Base-by-base conservation (phyloP, 2,888 invertebrate species). In the Exocentrus adspersus region DNA sequence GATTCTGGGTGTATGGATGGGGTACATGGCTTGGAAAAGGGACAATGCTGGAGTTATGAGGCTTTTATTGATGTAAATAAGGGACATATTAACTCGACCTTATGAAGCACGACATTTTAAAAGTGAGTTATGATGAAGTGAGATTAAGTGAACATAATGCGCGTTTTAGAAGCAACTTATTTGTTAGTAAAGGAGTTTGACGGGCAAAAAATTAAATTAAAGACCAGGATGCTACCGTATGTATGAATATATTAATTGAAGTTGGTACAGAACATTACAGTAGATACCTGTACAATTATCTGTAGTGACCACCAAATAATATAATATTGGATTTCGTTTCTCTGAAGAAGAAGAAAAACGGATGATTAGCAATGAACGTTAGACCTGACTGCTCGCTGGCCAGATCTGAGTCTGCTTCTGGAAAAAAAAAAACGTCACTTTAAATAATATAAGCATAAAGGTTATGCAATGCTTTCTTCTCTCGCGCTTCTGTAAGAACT, bases 261-360 rank as follows among this genome's bases (percentile, higher is more conserved):
- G n/a, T n/a, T n/a, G n/a, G n/a, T n/a, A n/a, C n/a, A 45, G 50
- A 10, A 43, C 24, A 42, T 20, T 1, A 16, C 30, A 28, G 12
- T n/a, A 32, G n/a, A 45, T 37, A 19, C 2, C 17, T 54, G 4
- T 21, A 30, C n/a, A n/a, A n/a, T 60, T 46, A 24, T 21, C 17
- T 5, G 9, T 46, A 46, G 2, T 57, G 54, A 17, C 65, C 65
- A 7, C 46, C 48, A 14, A 66, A 62, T 5, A 62, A 24, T 32
- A 59, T 56, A 20, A 45, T 21, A 3, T 45, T 43, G 3, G 46
- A 52, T 10, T 43, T 41, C 9, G 50, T 51, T 43, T 77, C 78
- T 51, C 69, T 72, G 17, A 79, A 65, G 57, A 53, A 64, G 45
- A 24, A 69, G 9, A 69, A 19, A 58, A 72, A 75, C 6, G 75